phyloP scores from a whole-genome alignment of 2,797 vertebrate species.

The Momotus momota region DNA sequence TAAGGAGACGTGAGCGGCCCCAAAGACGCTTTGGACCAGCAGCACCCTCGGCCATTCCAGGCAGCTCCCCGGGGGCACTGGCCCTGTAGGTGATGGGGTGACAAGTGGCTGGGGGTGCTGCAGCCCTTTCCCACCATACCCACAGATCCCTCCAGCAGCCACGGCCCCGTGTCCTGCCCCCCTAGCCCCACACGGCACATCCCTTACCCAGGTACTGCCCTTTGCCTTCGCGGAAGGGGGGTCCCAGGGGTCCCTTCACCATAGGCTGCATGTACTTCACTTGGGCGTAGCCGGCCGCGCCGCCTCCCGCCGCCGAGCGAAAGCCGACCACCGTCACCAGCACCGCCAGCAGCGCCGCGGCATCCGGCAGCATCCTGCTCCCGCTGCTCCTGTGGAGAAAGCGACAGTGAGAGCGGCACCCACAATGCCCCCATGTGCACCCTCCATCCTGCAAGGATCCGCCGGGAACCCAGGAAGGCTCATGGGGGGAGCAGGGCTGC shows the following conservation, averaged over 20 bases:
- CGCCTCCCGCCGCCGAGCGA: slow-evolving; percentile 74
- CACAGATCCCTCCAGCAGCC: not conserved
- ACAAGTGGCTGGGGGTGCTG: not conserved
- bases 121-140: rapidly evolving
- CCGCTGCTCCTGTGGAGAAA: not conserved
- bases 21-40: not conserved
- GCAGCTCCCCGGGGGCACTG: not conserved
- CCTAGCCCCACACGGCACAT: rapidly evolving
- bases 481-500: rapidly evolving
- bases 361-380: slow-evolving; percentile 64
- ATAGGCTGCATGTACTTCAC: slow-evolving; percentile 98
- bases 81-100: not conserved
- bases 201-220: slow-evolving; percentile 96
- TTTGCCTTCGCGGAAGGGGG: slow-evolving; percentile 98
- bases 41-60: rapidly evolving
- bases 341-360: slow-evolving; percentile 37
- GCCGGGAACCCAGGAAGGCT: not conserved
- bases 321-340: slow-evolving; percentile 16
- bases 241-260: slow-evolving; percentile 97
- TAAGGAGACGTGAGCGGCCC: not conserved
- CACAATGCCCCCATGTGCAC: rapidly evolving
- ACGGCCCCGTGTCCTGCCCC: rapidly evolving
- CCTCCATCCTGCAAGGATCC: rapidly evolving
- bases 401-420: not conserved
- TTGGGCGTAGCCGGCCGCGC: slow-evolving; percentile 87